These are phyloP conservation scores for Typhlomys cinereus DNA, from an alignment of 2,113 vertebrate species.

Conservation along the genomic window DNA sequence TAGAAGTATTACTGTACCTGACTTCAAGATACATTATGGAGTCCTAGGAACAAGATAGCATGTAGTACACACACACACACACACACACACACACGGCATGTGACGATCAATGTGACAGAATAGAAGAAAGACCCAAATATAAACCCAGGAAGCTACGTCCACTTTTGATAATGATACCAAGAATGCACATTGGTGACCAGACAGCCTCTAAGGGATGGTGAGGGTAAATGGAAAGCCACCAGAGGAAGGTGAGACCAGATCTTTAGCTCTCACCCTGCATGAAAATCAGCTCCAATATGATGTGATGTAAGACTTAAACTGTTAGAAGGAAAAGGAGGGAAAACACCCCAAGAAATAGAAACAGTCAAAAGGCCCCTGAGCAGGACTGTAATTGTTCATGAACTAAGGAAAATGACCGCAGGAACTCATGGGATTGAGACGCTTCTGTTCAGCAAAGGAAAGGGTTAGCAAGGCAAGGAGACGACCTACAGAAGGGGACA, in stretches of 20 bases:
- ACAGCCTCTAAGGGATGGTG: background rate
- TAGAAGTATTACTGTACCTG: background rate
- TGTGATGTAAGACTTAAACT: background rate
- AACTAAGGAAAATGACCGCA: background rate
- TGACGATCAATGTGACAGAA: background rate
- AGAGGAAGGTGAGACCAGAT: background rate
- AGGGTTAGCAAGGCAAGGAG: accelerated
- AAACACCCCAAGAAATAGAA: background rate
- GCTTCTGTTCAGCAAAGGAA: background rate
- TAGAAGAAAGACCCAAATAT: background rate
- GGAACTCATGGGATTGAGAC: background rate
- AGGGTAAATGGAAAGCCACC: background rate
- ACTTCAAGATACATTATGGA: background rate
- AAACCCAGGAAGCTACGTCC: background rate
- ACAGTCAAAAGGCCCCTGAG: background rate
- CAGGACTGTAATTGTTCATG: background rate
- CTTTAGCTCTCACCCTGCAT: background rate
- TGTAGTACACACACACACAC: background rate
- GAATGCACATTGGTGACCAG: background rate
- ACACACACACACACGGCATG: too few species aligned
- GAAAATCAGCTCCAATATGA: background rate
- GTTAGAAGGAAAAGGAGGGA: background rate
- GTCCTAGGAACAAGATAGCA: background rate
- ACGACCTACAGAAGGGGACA: accelerated
- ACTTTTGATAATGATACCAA: background rate